A percentile compares a stretch with the other conserved stretches of the same genome.
These are phyloP conservation scores for Fragum fragum DNA, from an alignment of 2,888 invertebrate species.

Conservation along the genomic window DNA sequence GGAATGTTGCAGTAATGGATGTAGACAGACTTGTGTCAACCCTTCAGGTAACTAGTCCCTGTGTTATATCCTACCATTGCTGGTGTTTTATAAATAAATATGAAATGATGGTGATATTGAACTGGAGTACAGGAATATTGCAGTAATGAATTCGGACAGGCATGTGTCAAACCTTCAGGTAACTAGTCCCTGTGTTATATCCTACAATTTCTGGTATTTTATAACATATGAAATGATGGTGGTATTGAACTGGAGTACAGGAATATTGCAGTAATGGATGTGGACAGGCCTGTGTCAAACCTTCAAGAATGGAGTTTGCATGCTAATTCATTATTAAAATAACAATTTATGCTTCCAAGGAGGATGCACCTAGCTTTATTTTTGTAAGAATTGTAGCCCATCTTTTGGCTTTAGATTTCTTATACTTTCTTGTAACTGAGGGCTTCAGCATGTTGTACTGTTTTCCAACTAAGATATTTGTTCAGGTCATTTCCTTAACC, in stretches of 20 bases:
- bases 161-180: constrained; percentile 88
- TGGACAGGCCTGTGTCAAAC: constrained; percentile 90
- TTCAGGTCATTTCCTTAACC: too few species aligned
- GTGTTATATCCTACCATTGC: too few species aligned
- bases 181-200: too few species aligned
- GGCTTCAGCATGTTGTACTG: too few species aligned
- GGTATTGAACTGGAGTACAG: constrained; percentile 91
- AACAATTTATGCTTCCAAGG: too few species aligned
- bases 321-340: too few species aligned
- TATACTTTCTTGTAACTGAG: too few species aligned
- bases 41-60: constrained; percentile 55
- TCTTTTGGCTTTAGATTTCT: too few species aligned
- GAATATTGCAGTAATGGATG: constrained; percentile 95
- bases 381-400: too few species aligned
- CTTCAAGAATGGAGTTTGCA: constrained; percentile 47
- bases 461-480: too few species aligned
- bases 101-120: constrained; percentile 94
- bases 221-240: constrained; percentile 91
- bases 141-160: constrained; percentile 91
- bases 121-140: constrained; percentile 94
- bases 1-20: constrained; percentile 94
- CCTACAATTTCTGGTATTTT: too few species aligned
- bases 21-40: constrained; percentile 90
- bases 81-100: constrained; percentile 87
- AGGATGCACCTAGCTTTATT: too few species aligned